These are phyloP conservation scores for Taeniopygia guttata DNA, from an alignment of 2,797 vertebrate genomes.

Conservation along the genomic window DNA sequence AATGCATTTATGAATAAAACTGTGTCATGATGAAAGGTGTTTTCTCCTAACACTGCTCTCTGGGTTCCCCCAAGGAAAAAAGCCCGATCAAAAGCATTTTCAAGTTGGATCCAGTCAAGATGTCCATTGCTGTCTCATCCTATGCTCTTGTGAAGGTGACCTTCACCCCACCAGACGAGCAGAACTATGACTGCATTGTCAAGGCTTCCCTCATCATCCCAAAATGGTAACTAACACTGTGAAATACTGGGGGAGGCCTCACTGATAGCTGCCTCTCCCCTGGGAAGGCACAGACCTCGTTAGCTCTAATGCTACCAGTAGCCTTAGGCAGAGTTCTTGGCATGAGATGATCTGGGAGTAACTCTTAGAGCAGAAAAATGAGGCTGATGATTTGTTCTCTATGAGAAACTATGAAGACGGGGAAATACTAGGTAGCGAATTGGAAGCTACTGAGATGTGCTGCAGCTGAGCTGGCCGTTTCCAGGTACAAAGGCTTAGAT, in stretches of 20 bases:
- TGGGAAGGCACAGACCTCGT: not conserved
- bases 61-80: conserved; percentile 15
- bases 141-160: conserved; percentile 70
- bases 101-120: conserved; percentile 71
- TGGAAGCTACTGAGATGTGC: not conserved
- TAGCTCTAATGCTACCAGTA: not conserved
- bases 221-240: conserved; percentile 65
- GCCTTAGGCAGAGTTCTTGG: not conserved
- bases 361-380: not conserved
- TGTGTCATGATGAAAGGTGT: not conserved
- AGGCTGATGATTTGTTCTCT: not conserved
- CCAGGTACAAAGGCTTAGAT: not conserved
- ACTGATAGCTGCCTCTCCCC: not conserved
- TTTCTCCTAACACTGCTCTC: not conserved
- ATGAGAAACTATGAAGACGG: not conserved
- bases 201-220: conserved; percentile 74
- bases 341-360: not conserved
- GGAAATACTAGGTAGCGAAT: not conserved
- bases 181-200: conserved; percentile 78
- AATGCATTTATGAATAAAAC: not conserved
- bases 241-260: not conserved
- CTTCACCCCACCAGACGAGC: conserved; percentile 77
- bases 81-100: conserved; percentile 67
- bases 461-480: not conserved
- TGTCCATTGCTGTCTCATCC: conserved; percentile 73